phyloP scores from a whole-genome alignment of 1,140 invertebrate genomes.

The Drosophila pseudoobscura region DNA sequence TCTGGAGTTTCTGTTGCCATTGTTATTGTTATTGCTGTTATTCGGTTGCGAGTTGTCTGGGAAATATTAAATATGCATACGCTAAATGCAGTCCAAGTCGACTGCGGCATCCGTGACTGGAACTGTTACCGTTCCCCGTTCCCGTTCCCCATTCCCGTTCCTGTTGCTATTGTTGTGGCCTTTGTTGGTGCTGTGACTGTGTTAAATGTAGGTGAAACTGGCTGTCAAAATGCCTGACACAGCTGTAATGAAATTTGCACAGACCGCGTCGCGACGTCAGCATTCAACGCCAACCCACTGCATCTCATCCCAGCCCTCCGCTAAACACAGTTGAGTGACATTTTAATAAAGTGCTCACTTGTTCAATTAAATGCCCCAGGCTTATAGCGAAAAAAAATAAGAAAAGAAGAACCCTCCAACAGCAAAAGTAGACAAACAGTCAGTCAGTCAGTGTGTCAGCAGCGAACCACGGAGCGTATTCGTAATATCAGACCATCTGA shows the following conservation, averaged over 20 bases:
- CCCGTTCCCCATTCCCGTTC: constrained; percentile 4
- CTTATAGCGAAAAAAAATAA: constrained; percentile 3
- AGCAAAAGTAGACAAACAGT: constrained; percentile 51
- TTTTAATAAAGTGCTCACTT: constrained; percentile 81
- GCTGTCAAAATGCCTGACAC: constrained; percentile 75
- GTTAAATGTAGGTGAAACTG: constrained; percentile 74
- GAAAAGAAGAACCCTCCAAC: constrained; percentile 17
- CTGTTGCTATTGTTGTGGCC: constrained; percentile 4
- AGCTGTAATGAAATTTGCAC: constrained; percentile 76
- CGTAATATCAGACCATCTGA: constrained; percentile 18
- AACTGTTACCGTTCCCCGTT: constrained; percentile 17
- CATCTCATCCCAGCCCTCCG: neutral
- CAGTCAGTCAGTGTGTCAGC: constrained; percentile 17
- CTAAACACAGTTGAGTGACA: constrained; percentile 75
- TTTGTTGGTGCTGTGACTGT: neutral
- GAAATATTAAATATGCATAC: constrained; percentile 72
- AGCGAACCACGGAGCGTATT: constrained; percentile 24
- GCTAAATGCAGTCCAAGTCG: constrained; percentile 51
- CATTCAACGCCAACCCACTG: neutral
- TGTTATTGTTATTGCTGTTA: constrained; percentile 33
- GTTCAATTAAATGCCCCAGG: constrained; percentile 73
- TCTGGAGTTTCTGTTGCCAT: constrained; percentile 19
- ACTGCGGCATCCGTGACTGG: constrained; percentile 31
- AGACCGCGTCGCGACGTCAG: constrained; percentile 59
- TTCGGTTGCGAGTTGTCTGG: constrained; percentile 38